Percentiles rank a stretch among this genome's conserved stretches.
Evolutionary conservation across 2,797 vertebrate genomes (phyloP).

Genomic region (Eremophila alpestris): DNA sequence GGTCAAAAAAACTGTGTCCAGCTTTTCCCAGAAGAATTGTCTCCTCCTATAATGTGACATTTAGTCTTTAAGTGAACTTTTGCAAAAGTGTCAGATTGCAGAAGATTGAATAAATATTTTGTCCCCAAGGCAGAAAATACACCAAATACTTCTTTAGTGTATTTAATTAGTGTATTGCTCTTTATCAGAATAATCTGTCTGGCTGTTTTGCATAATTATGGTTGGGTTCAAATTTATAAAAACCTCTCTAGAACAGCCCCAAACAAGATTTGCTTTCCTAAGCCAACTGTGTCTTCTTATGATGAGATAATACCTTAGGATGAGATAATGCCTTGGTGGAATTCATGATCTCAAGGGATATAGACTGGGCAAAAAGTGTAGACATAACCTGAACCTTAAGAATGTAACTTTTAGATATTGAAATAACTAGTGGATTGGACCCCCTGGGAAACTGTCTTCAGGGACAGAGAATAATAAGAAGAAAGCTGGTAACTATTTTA

Average conservation of each 20-base stretch:
- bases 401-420: background rate
- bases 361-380: background rate
- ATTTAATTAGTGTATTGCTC: constrained; percentile 1
- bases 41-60: background rate
- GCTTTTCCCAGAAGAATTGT: background rate
- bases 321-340: background rate
- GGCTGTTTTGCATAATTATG: background rate
- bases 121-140: background rate
- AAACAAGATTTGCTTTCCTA: background rate
- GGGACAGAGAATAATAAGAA: background rate
- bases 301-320: background rate
- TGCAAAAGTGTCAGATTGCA: background rate
- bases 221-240: background rate
- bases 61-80: background rate
- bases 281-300: background rate
- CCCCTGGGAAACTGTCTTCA: background rate
- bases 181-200: background rate
- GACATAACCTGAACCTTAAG: background rate
- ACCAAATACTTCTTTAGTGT: background rate
- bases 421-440: background rate
- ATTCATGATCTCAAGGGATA: background rate
- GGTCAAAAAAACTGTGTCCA: background rate
- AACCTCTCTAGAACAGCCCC: background rate
- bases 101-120: background rate
- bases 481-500: background rate